These are phyloP conservation scores for Bombyx huttoni DNA, from an alignment of 2,888 invertebrate species.

Conservation along the genomic window DNA sequence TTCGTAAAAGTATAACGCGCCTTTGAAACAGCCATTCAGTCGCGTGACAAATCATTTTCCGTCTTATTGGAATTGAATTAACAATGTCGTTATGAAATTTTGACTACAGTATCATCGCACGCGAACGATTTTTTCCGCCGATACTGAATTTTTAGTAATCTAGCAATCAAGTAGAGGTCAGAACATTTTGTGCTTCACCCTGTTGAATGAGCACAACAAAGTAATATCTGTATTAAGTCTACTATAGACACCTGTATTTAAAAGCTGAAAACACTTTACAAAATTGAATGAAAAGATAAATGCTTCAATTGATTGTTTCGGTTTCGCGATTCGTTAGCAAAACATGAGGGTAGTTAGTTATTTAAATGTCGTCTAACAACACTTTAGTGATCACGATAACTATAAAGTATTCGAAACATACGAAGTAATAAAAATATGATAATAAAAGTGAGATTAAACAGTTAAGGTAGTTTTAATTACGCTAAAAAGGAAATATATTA, in stretches of 20 bases:
- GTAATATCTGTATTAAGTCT: not conserved
- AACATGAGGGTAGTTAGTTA: too few species aligned
- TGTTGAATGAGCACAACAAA: not conserved
- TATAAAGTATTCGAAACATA: too few species aligned
- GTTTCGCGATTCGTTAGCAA: too few species aligned
- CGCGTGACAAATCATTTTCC: constrained; percentile 44
- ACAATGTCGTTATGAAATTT: not conserved
- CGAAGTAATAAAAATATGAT: too few species aligned
- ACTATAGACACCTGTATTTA: not conserved
- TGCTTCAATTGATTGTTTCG: too few species aligned
- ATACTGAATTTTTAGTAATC: not conserved
- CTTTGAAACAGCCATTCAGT: constrained; percentile 28
- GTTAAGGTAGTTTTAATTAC: too few species aligned
- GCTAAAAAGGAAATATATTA: too few species aligned
- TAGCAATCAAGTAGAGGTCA: not conserved
- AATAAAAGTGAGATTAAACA: too few species aligned
- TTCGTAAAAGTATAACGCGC: constrained; percentile 11
- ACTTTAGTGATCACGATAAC: too few species aligned
- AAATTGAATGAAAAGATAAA: too few species aligned
- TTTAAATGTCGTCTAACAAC: too few species aligned
- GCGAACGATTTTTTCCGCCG: not conserved
- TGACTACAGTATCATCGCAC: not conserved
- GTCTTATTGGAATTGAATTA: constrained; percentile 11
- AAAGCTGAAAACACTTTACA: too few species aligned
- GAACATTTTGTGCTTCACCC: not conserved